Conservation (phyloP, 2,888 invertebrate species). For the Rhabditoides inermis region DNA sequence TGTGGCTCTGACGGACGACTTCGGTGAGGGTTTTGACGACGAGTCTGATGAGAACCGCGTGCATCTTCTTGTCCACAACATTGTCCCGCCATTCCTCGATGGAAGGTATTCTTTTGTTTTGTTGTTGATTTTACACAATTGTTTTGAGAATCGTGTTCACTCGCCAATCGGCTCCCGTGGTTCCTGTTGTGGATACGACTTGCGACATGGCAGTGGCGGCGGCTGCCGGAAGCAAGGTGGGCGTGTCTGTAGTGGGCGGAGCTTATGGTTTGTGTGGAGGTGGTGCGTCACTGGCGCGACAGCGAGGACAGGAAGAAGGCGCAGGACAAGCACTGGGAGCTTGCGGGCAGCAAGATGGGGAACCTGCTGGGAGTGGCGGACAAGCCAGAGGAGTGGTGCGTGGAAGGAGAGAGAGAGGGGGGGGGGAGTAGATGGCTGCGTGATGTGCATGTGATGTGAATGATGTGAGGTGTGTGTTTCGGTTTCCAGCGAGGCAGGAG, state of each 20-base stretch:
- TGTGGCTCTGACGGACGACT: conserved; percentile 61
- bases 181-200: conserved; percentile 69
- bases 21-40: conserved; percentile 56
- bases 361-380: conserved; percentile 86
- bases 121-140: not conserved
- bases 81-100: conserved; percentile 95
- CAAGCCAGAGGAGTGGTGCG: conserved; percentile 72
- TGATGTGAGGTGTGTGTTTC: no score
- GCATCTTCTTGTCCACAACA: conserved; percentile 90
- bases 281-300: conserved; percentile 82
- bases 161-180: conserved; percentile 63
- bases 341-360: conserved; percentile 87
- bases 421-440: no score
- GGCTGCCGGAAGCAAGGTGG: conserved; percentile 80
- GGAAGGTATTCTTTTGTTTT: conserved; percentile 57
- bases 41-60: conserved; percentile 84
- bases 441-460: no score
- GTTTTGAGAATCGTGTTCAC: conserved; percentile 77
- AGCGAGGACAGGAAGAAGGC: conserved; percentile 88
- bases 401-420: no score
- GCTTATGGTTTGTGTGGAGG: no score
- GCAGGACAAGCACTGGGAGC: conserved; percentile 97
- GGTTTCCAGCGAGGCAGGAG: conserved; percentile 21
- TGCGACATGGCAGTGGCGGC: conserved; percentile 94
- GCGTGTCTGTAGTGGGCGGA: no score